Evolutionary conservation across 2,888 invertebrate genomes (phyloP).

Genomic region (Carabus problematicus): DNA sequence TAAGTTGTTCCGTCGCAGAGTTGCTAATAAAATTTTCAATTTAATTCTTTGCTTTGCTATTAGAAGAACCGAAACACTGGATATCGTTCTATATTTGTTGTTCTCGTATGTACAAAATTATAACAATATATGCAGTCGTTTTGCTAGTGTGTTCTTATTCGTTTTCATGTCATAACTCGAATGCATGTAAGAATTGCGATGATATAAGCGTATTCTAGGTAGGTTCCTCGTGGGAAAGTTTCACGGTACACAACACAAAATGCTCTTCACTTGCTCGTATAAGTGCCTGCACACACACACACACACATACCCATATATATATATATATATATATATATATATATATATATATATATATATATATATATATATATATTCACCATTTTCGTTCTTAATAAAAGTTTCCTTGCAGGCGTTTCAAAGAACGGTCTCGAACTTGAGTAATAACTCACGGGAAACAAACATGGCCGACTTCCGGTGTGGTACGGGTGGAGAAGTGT

Average conservation of each 20-base stretch:
- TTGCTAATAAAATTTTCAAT: too few relatives aligned
- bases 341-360: constrained; percentile 37
- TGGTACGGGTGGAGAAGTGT: constrained; percentile 1
- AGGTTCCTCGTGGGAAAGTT: constrained; percentile 7
- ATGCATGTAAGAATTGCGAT: too few relatives aligned
- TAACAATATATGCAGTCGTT: too few relatives aligned
- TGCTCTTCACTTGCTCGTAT: constrained; percentile 1
- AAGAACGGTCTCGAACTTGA: constrained; percentile 37
- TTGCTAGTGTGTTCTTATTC: too few relatives aligned
- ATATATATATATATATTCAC: constrained; percentile 35
- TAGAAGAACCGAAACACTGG: too few relatives aligned
- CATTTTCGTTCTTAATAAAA: constrained; percentile 39
- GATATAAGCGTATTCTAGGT: not conserved
- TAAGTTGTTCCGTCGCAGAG: too few relatives aligned
- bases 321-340: too few relatives aligned
- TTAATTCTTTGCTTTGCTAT: too few relatives aligned
- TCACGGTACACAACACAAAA: constrained; percentile 9
- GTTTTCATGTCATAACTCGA: too few relatives aligned
- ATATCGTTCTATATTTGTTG: too few relatives aligned
- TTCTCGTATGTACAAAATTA: too few relatives aligned
- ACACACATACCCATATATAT: constrained; percentile 26
- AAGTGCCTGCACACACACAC: not conserved
- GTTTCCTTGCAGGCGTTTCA: constrained; percentile 20
- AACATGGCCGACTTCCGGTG: constrained; percentile 19
- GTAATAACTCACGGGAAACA: constrained; percentile 37